Evolutionary conservation across 2,113 vertebrate species (phyloP).

Genomic region (Halcyon senegalensis): DNA sequence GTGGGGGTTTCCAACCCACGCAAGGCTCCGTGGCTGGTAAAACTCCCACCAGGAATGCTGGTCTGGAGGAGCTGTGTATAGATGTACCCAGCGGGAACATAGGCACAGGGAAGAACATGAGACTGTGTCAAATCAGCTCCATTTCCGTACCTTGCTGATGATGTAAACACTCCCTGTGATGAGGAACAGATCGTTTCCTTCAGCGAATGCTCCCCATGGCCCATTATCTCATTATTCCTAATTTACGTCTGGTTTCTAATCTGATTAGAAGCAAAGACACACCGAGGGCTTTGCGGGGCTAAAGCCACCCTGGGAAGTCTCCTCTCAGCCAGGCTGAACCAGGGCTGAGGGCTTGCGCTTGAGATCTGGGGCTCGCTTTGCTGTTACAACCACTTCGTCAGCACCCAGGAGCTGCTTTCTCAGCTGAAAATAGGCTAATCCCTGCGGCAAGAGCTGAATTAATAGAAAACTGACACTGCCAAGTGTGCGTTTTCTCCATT

Average conservation of each 20-base stretch:
- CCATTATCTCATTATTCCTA: background rate
- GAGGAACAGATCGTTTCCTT: background rate
- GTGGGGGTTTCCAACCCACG: background rate
- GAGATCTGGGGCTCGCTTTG: background rate
- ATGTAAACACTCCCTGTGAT: background rate
- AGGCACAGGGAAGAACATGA: accelerated
- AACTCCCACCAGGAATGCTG: background rate
- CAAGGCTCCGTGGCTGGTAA: accelerated
- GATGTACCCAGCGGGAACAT: background rate
- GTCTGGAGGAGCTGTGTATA: background rate
- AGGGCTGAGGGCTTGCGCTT: accelerated
- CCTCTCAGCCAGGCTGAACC: background rate
- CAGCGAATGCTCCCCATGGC: background rate
- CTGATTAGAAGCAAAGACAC: background rate
- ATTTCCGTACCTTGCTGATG: background rate
- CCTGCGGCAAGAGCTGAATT: background rate
- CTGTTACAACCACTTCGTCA: background rate
- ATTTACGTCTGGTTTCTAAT: background rate
- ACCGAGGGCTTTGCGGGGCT: background rate
- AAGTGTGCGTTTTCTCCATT: background rate
- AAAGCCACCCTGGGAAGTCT: accelerated
- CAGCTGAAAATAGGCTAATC: background rate
- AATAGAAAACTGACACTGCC: background rate
- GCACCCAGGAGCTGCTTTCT: background rate
- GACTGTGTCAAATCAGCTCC: background rate